Conservation (phyloP, 2,888 invertebrate genomes). For the Cybosia mesomella region DNA sequence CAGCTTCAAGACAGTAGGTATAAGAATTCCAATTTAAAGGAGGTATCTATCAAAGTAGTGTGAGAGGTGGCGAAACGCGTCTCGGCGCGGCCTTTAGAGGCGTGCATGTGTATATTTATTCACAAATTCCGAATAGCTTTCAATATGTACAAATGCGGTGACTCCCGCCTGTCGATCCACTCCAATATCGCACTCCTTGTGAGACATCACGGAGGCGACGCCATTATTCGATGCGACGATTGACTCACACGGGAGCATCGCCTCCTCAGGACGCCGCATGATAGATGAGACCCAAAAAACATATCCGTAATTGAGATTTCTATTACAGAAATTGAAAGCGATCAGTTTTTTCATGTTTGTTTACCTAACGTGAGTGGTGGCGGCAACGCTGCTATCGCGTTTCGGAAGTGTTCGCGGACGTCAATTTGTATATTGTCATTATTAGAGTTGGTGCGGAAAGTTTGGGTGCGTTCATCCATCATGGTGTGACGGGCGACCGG, state of each 20-base stretch:
- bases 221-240: conserved; percentile 80
- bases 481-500: conserved; percentile 83
- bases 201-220: conserved; percentile 78
- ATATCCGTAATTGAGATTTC: conserved; percentile 86
- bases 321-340: conserved; percentile 84
- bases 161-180: conserved; percentile 83
- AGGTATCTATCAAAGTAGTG: conserved; percentile 69
- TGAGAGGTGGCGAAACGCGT: conserved; percentile 68
- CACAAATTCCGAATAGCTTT: conserved; percentile 85
- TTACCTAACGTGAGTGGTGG: conserved; percentile 84
- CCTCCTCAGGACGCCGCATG: conserved; percentile 74
- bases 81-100: conserved; percentile 58
- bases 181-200: conserved; percentile 82
- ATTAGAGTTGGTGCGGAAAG: conserved; percentile 83
- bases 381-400: conserved; percentile 75
- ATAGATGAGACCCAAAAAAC: conserved; percentile 85
- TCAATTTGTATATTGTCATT: conserved; percentile 88
- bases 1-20: conserved; percentile 69
- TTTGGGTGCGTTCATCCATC: conserved; percentile 85
- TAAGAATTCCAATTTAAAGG: conserved; percentile 83
- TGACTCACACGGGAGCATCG: conserved; percentile 74
- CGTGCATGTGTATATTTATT: conserved; percentile 83
- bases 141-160: conserved; percentile 84
- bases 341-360: conserved; percentile 82
- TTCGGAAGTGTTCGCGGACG: conserved; percentile 83